These are phyloP conservation scores for Anodontia alba DNA, from an alignment of 2,888 invertebrate species.

Conservation along the genomic window DNA sequence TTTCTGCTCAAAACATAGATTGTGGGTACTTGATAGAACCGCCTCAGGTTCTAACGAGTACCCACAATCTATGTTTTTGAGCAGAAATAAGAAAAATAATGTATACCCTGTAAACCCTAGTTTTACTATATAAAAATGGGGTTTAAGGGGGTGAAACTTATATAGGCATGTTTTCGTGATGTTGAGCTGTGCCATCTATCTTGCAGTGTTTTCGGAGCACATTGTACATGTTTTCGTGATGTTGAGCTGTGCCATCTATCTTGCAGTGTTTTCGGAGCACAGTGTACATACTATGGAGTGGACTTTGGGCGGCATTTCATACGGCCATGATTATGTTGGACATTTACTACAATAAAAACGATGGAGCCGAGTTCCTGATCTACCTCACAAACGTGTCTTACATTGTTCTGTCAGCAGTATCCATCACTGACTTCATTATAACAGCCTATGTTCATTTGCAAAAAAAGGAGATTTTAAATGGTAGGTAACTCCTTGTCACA, in stretches of 20 bases:
- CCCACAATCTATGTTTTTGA: no score
- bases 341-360: constrained; percentile 36
- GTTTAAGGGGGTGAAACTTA: no score
- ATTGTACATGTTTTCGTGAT: no score
- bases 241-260: no score
- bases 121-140: no score
- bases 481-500: constrained; percentile 1
- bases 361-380: constrained; percentile 40
- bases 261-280: constrained; percentile 45
- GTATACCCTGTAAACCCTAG: no score
- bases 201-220: constrained; percentile 45
- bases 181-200: no score
- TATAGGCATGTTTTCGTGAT: no score
- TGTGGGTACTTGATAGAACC: no score
- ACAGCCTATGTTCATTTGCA: constrained; percentile 28
- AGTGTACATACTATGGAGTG: constrained; percentile 44
- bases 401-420: constrained; percentile 32
- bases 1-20: no score
- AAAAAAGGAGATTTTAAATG: constrained; percentile 39
- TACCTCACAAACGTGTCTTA: constrained; percentile 66
- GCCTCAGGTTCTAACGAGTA: no score
- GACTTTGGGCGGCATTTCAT: constrained; percentile 53
- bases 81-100: no score
- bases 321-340: constrained; percentile 42
- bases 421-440: constrained; percentile 31